Percentiles rank a stretch among this genome's conserved stretches.
phyloP scores from a whole-genome alignment of 2,113 vertebrate genomes.

The Neodontobutis hainanensis region DNA sequence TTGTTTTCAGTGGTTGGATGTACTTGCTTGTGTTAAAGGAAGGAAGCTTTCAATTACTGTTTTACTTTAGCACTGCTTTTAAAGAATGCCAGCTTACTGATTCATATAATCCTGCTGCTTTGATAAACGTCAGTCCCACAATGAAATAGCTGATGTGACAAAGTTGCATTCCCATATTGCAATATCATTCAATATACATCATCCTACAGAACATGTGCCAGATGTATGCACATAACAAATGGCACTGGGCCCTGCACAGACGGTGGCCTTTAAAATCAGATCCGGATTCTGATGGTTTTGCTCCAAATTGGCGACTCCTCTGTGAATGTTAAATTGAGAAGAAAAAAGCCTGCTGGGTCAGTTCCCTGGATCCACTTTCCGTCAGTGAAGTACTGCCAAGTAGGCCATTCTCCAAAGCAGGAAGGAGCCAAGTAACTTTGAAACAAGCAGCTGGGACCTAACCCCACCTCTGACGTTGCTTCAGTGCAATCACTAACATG shows the following conservation, averaged over 20 bases:
- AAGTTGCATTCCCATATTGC: neutral
- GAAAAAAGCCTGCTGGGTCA: slow-evolving; percentile 39
- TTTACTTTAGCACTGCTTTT: too few species aligned
- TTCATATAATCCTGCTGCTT: too few species aligned
- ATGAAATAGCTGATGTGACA: neutral
- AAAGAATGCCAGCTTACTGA: too few species aligned
- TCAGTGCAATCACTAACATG: slow-evolving; percentile 9
- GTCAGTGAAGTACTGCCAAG: slow-evolving; percentile 55
- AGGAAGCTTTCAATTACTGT: too few species aligned
- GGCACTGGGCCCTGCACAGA: slow-evolving; percentile 6
- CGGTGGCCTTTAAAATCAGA: slow-evolving; percentile 13
- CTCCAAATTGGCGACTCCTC: slow-evolving; percentile 25
- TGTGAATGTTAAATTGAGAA: slow-evolving; percentile 27
- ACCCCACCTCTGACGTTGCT: slow-evolving; percentile 16
- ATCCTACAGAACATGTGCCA: neutral
- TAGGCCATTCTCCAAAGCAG: slow-evolving; percentile 26
- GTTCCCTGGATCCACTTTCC: slow-evolving; percentile 39
- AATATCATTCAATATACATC: neutral
- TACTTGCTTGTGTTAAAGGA: too few species aligned
- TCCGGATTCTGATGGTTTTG: slow-evolving; percentile 23
- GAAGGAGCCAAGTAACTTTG: slow-evolving; percentile 26
- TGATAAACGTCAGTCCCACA: too few species aligned
- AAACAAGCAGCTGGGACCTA: slow-evolving; percentile 38
- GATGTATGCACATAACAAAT: slow-evolving; percentile 11
- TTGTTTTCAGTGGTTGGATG: too few species aligned